A percentile compares a stretch with the other conserved stretches of the same genome.
phyloP scores from a whole-genome alignment of 1,140 invertebrate genomes.

The Ips nitidus region DNA sequence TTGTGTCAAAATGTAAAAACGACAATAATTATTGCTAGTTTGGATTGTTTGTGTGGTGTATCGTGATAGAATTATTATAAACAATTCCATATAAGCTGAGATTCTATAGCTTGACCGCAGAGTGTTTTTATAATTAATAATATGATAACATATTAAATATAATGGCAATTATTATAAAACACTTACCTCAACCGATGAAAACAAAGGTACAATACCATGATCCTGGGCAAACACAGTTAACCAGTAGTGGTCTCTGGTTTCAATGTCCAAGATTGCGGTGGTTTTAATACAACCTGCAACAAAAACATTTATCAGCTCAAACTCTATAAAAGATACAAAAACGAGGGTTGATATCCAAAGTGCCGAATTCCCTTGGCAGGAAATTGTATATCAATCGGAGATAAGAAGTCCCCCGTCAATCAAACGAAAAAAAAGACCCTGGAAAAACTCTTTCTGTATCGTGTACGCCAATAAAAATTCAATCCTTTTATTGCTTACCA shows the following conservation, averaged over 20 bases:
- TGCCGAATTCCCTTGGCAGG: neutral
- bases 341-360: neutral
- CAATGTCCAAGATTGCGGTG: slow-evolving; percentile 80
- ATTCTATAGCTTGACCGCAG: too few relatives aligned
- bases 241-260: slow-evolving; percentile 88
- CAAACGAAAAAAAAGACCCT: too few relatives aligned
- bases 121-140: too few relatives aligned
- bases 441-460: too few relatives aligned
- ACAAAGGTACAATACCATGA: slow-evolving; percentile 82
- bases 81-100: too few relatives aligned
- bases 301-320: slow-evolving; percentile 37
- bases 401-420: neutral
- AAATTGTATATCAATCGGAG: neutral
- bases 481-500: neutral
- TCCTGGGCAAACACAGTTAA: slow-evolving; percentile 90
- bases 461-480: too few relatives aligned
- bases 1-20: too few relatives aligned
- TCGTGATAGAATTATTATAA: too few relatives aligned
- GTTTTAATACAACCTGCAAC: slow-evolving; percentile 83
- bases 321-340: too few relatives aligned
- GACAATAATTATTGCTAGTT: too few relatives aligned
- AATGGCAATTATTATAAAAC: neutral
- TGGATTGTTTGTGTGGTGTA: too few relatives aligned
- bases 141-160: too few relatives aligned
- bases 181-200: slow-evolving; percentile 75